Evolutionary conservation across 1,140 invertebrate genomes (phyloP), one percentile per base, ranked within the genome.

Genomic region (Drosophila sturtevanti): DNA sequence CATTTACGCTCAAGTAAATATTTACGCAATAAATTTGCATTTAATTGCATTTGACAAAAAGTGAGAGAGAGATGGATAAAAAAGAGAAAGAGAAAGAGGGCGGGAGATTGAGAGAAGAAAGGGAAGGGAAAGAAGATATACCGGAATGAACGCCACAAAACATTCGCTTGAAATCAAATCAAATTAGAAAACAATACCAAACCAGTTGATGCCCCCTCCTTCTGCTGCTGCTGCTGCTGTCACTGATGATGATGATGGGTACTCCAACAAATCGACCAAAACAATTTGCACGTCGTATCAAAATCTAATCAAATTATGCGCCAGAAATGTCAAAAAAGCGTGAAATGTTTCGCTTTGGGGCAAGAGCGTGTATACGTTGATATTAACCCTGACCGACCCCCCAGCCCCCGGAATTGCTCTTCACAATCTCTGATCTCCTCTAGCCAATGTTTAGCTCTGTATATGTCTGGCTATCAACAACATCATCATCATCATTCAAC

Each of bases 11-110:
- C 84, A 87, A 87, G 84, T 87, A 87, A 87, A 87, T 87, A 87
- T 87, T 87, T 89, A 87, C 84, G 84, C 84, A 87, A 87, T 89
- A 87, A 87, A 87, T 87, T 87, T 87, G 84, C 84, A 87, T 87
- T 89, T 87, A 87, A 86, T 86, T 86, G 82, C 82, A 84, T 84
- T 84, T 48, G 41, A 48, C 16, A 48, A 48, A 48, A 48, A 48
- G 41, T 75, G 79, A 67, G 63, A 60, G 48, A 56, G n/a, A 51
- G n/a, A 55, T 35, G 18, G n/a, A 35, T 58, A 51, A 27, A 37
- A n/a, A n/a, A n/a, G n/a, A n/a, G n/a, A 41, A 41, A 41, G 38
- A 74, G 78, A 67, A 63, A 60, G 44, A 55, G n/a, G 41, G n/a
- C 41, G 38, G 18, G n/a, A 37, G 62, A 41, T 31, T 31, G 1